Conservation (phyloP, 2,797 vertebrate species). For the Cygnus olor region DNA sequence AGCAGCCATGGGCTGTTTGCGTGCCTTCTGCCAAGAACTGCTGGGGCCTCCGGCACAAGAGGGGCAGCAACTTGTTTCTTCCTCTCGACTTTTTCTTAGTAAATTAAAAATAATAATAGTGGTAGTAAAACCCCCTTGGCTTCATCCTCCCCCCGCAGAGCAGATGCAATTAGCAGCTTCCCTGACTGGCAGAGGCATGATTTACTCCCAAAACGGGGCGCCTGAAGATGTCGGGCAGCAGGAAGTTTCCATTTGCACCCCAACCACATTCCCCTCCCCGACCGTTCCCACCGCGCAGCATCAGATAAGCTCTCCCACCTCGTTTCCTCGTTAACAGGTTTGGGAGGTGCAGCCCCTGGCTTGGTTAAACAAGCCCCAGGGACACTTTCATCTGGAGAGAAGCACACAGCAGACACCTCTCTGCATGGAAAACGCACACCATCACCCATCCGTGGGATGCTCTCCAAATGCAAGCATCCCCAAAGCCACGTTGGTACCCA, state of each 20-base stretch:
- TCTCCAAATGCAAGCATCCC: neutral
- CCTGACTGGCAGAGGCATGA: neutral
- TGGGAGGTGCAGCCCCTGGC: neutral
- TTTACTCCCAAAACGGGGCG: neutral
- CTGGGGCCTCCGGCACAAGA: neutral
- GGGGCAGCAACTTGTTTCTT: neutral
- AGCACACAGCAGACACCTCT: neutral
- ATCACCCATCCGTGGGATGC: neutral
- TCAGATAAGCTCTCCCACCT: slow-evolving; percentile 13
- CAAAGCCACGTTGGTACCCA: fast-evolving
- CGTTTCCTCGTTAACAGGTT: neutral
- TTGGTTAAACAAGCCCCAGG: neutral
- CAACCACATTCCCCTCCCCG: neutral
- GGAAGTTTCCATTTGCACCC: slow-evolving; percentile 11
- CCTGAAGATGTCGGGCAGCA: neutral
- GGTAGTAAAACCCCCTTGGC: slow-evolving; percentile 1
- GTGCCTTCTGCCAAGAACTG: neutral
- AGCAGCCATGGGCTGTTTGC: neutral
- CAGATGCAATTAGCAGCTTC: slow-evolving; percentile 16
- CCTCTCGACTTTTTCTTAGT: neutral
- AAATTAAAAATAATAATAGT: slow-evolving; percentile 12
- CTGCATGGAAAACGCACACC: neutral
- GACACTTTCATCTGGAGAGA: neutral
- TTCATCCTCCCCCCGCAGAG: slow-evolving; percentile 9
- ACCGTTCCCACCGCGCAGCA: neutral